Evolutionary conservation across 2,797 vertebrate genomes (phyloP), one percentile per base, ranked within the genome.

Genomic region (Karalla daura): DNA sequence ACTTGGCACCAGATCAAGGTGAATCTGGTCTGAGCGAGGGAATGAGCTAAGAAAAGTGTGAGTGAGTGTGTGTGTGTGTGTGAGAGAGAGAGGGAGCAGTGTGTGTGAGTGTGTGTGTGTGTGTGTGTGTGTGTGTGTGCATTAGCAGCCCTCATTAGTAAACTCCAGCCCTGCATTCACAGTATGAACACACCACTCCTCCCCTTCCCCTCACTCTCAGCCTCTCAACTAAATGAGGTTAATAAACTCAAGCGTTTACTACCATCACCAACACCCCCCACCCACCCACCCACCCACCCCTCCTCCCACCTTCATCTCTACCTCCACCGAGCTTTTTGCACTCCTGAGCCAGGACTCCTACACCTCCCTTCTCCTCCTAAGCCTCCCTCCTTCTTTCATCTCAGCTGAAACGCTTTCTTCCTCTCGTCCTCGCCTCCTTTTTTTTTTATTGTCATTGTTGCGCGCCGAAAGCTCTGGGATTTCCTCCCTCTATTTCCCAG

Each of bases 161-260:
- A 82, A 92, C 88, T 89, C 86, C 84, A 94, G 89, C 93, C 90
- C 89, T 86, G 72, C 85, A 35, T 76, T 92, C 71, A 88, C 85
- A 85, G 84, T 94, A 94, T 96, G 94, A 93, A 95, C 94, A 91
- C 93, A 81, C 90, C 88, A 18, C 89, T 93, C 93, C 92, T 86
- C 90, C 91, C 72, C 86, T 90, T 91, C 92, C 82, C 89, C 86
- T 88, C 91, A 86, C 90, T 81, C 90, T 88, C 81, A 91, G 90
- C 91, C 86, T 86, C 82, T 81, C 93, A 90, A 89, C 92, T 94
- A 94, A 90, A 91, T 92, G 92, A 95, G 88, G 94, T 96, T 95
- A 96, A 96, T 96, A 96, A 96, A 75, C 93, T 94, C 90, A 89
- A 95, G 91, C 93, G 93, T 96, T 96, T 96, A 96, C 94, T 91